phyloP scores from a whole-genome alignment of 2,113 vertebrate species.

The Lanius ludovicianus region DNA sequence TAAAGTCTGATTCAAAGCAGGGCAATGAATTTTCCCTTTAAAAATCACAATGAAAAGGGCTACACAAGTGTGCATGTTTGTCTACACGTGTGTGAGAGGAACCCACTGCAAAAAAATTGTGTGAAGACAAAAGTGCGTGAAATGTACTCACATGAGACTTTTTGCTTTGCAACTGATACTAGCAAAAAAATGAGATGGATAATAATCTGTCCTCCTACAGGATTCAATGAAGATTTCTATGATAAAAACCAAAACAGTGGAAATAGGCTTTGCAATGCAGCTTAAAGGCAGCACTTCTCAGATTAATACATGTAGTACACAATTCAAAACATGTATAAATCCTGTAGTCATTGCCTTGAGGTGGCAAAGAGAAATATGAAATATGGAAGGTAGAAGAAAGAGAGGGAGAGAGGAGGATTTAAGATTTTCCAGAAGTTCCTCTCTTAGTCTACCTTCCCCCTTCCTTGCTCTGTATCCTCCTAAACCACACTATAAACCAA shows the following conservation, averaged over 20 bases:
- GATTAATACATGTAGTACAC: neutral
- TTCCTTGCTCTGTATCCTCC: neutral
- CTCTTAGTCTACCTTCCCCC: neutral
- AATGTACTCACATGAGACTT: neutral
- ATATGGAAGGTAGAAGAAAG: neutral
- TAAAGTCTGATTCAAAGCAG: neutral
- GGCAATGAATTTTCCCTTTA: neutral
- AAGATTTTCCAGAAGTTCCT: neutral
- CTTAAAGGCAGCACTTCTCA: neutral
- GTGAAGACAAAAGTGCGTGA: neutral
- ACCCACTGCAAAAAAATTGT: neutral
- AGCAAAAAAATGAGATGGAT: neutral
- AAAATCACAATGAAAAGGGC: neutral
- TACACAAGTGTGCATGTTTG: neutral
- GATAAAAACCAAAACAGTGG: neutral
- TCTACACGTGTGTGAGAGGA: fast-evolving
- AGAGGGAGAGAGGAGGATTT: neutral
- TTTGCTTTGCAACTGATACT: neutral
- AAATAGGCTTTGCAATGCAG: neutral
- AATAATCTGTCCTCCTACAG: neutral
- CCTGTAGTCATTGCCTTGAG: neutral
- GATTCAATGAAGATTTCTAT: neutral
- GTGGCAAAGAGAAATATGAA: neutral
- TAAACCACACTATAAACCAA: neutral
- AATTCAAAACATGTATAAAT: neutral